A percentile compares a stretch with the other conserved stretches of the same genome.
Conservation (phyloP, 2,113 vertebrate genomes). For the Eptatretus burgeri region DNA sequence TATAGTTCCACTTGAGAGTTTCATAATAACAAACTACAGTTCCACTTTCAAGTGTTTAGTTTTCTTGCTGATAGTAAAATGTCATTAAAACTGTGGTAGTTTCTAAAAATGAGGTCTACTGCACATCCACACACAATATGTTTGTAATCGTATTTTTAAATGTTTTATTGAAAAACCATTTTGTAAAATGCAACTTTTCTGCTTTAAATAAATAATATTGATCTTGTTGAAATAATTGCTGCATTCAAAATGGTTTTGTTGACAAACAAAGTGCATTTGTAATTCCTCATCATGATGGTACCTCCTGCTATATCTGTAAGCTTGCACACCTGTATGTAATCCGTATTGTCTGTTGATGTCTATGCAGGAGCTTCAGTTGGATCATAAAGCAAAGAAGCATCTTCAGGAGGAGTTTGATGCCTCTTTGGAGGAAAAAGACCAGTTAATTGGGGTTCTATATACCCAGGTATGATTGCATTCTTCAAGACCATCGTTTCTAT, state of each 20-base stretch:
- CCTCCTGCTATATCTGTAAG: not conserved
- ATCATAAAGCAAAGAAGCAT: conserved; percentile 87
- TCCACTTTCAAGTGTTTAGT: not conserved
- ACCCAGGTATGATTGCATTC: conserved; percentile 30
- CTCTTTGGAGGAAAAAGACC: conserved; percentile 70
- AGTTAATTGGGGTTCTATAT: conserved; percentile 68
- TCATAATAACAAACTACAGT: not conserved
- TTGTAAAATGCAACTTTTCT: no score
- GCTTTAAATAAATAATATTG: not conserved
- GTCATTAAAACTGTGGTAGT: not conserved
- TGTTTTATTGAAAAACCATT: not conserved
- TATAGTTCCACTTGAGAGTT: not conserved
- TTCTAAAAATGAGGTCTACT: not conserved
- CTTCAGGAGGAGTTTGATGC: conserved; percentile 91
- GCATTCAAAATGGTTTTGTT: not conserved
- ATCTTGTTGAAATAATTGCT: not conserved
- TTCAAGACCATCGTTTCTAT: no score
- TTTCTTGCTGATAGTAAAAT: not conserved
- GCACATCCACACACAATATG: not conserved
- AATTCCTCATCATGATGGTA: not conserved
- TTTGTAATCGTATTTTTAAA: not conserved
- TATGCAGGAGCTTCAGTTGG: conserved; percentile 71
- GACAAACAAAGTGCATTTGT: not conserved
- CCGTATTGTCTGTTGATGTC: not conserved
- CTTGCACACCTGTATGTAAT: not conserved